Evolutionary conservation across 2,888 invertebrate genomes (phyloP).

Genomic region (Ashinkailepas kermadecensis): DNA sequence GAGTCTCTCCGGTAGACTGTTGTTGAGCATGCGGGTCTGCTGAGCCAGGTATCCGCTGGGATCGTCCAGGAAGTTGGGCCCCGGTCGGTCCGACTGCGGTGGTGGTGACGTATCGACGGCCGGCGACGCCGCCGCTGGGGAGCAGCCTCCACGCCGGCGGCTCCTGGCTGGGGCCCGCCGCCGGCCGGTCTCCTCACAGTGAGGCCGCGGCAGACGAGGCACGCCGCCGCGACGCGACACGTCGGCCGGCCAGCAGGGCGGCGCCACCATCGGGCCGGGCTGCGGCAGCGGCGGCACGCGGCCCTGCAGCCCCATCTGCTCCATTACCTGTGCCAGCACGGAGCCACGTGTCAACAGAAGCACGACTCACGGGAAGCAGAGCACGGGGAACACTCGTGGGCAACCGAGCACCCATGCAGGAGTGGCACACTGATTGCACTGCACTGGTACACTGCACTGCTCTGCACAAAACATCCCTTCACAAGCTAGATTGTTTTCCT

Average conservation of each 20-base stretch:
- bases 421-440: too few relatives aligned
- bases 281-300: not conserved
- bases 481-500: too few relatives aligned
- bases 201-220: slow-evolving; percentile 41
- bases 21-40: slow-evolving; percentile 77
- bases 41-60: slow-evolving; percentile 84
- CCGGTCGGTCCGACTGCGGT: not conserved
- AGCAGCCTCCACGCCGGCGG: too few relatives aligned
- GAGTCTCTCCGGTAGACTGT: slow-evolving; percentile 51
- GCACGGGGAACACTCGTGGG: too few relatives aligned
- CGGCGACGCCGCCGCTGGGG: slow-evolving; percentile 3
- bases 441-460: too few relatives aligned
- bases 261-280: slow-evolving; percentile 44
- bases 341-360: too few relatives aligned
- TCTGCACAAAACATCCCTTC: too few relatives aligned
- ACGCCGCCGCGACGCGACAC: slow-evolving; percentile 66
- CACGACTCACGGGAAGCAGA: too few relatives aligned
- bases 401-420: too few relatives aligned
- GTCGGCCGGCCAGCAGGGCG: slow-evolving; percentile 49
- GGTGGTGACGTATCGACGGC: slow-evolving; percentile 26
- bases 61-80: slow-evolving; percentile 81
- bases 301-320: slow-evolving; percentile 39
- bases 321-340: slow-evolving; percentile 32
- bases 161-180: too few relatives aligned
- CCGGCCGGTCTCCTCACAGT: slow-evolving; percentile 42